Conservation (phyloP, 1,140 invertebrate species). For the Caenorhabditis remanei region DNA sequence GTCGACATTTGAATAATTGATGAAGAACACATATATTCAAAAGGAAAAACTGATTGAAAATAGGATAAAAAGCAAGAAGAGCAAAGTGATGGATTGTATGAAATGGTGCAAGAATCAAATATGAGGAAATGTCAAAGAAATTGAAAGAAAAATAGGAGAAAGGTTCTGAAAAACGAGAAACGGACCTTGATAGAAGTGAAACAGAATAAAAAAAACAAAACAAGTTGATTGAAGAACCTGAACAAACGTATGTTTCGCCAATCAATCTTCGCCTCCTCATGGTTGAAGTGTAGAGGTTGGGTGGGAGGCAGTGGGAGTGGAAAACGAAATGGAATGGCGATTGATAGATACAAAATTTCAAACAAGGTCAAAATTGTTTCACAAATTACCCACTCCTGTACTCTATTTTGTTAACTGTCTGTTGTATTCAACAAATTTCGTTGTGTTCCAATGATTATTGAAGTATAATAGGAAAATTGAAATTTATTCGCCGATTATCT, state of each 20-base stretch:
- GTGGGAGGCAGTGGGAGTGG: background rate
- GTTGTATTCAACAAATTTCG: background rate
- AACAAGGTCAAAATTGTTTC: constrained; percentile 45
- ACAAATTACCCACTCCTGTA: constrained; percentile 4
- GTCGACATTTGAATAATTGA: constrained; percentile 49
- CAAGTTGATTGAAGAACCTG: constrained; percentile 54
- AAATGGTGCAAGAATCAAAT: background rate
- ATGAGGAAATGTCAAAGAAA: background rate
- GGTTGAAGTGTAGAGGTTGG: constrained; percentile 24
- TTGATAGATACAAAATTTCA: constrained; percentile 46
- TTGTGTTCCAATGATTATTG: background rate
- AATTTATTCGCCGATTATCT: no score
- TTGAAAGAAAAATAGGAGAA: background rate
- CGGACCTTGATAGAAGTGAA: background rate
- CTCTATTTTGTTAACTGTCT: background rate
- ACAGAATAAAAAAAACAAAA: constrained; percentile 38
- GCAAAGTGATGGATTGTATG: background rate
- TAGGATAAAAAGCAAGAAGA: constrained; percentile 11
- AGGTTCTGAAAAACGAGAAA: constrained; percentile 20
- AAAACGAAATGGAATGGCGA: constrained; percentile 36
- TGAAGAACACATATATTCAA: constrained; percentile 35
- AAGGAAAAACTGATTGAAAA: constrained; percentile 38
- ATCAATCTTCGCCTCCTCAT: constrained; percentile 36
- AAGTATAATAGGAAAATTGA: no score
- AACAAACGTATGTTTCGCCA: constrained; percentile 43